phyloP scores from a whole-genome alignment of 2,888 invertebrate genomes.

The Mythimna loreyi region DNA sequence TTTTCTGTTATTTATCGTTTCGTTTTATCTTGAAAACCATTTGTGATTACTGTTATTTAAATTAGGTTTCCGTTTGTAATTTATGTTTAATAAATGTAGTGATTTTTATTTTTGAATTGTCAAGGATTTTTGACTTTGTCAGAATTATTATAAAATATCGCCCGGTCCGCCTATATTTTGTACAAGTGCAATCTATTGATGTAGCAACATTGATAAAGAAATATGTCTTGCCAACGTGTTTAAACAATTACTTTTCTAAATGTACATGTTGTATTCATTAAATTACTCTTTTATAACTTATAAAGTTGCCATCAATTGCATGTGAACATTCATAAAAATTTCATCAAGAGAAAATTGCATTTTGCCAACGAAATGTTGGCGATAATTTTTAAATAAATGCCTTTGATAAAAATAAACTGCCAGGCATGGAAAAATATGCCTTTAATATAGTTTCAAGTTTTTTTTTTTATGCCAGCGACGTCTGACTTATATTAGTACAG shows the following conservation, averaged over 20 bases:
- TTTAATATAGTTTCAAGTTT: slow-evolving; percentile 33
- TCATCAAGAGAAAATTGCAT: slow-evolving; percentile 26
- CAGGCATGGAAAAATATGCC: slow-evolving; percentile 25
- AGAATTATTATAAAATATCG: not conserved
- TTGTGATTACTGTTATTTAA: slow-evolving; percentile 34
- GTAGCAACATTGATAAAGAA: not conserved
- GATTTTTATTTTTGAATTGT: slow-evolving; percentile 11
- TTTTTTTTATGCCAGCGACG: too few species aligned
- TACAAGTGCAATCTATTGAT: not conserved
- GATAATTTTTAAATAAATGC: slow-evolving; percentile 8
- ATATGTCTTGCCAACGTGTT: not conserved
- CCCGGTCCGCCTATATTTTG: not conserved
- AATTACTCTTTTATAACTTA: slow-evolving; percentile 13
- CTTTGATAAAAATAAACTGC: slow-evolving; percentile 4
- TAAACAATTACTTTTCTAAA: too few species aligned
- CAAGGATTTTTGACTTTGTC: not conserved
- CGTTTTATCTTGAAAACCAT: slow-evolving; percentile 29
- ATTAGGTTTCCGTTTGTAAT: slow-evolving; percentile 10
- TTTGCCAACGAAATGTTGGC: slow-evolving; percentile 12
- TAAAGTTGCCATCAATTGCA: slow-evolving; percentile 3
- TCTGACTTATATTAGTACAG: slow-evolving; percentile 11
- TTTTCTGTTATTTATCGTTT: slow-evolving; percentile 39
- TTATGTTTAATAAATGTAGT: not conserved
- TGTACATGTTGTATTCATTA: not conserved
- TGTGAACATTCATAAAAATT: slow-evolving; percentile 32